Percentiles rank a stretch among this genome's conserved stretches.
Evolutionary conservation across 2,113 vertebrate genomes (phyloP).

Genomic region (Benitochromis conjunctus): DNA sequence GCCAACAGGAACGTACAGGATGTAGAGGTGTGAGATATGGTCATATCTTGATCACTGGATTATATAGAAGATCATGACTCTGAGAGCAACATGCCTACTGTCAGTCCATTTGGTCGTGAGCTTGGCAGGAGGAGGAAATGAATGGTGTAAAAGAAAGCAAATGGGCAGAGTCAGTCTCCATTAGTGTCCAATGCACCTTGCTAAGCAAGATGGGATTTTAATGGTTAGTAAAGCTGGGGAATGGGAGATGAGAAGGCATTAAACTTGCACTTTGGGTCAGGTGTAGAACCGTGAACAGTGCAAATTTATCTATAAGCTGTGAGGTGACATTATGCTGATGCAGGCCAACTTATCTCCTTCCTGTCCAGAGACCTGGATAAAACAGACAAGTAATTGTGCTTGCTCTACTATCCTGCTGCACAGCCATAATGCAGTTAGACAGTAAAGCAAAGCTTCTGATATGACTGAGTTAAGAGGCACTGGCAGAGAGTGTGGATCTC

Average conservation of each 20-base stretch:
- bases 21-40: neutral
- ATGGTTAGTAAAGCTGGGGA: constrained; percentile 13
- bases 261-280: constrained; percentile 34
- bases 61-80: constrained; percentile 22
- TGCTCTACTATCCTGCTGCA: neutral
- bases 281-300: neutral
- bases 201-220: constrained; percentile 36
- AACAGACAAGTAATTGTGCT: constrained; percentile 13
- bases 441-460: neutral
- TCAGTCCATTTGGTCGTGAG: neutral
- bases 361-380: neutral
- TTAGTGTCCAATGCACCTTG: constrained; percentile 36
- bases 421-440: neutral
- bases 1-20: neutral
- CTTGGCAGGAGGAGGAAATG: constrained; percentile 11
- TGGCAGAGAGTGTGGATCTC: neutral
- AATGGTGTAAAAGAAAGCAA: constrained; percentile 45
- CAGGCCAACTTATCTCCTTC: neutral
- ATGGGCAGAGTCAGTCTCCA: constrained; percentile 50
- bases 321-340: constrained; percentile 35
- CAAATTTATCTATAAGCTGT: constrained; percentile 18
- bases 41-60: neutral
- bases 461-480: constrained; percentile 7
- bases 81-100: neutral
- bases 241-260: constrained; percentile 22